Evolutionary conservation across 2,113 vertebrate genomes (phyloP).

Genomic region (Zapornia atra): DNA sequence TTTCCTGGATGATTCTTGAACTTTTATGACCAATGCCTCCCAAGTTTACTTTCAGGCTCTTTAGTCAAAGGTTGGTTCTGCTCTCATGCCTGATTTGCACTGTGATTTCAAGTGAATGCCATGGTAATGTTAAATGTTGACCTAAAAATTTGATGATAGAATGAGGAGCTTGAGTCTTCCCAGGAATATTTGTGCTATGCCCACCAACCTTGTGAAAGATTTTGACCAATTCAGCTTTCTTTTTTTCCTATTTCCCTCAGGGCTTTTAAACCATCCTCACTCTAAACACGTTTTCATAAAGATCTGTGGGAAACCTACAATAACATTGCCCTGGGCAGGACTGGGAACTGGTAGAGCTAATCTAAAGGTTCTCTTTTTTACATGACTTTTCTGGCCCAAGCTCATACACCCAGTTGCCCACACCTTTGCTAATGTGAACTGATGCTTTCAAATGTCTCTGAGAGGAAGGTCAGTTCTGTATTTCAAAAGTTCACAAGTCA

Average conservation of each 20-base stretch:
- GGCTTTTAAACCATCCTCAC: neutral
- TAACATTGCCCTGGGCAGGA: neutral
- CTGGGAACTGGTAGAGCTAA: neutral
- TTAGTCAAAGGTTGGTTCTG: neutral
- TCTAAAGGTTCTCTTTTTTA: neutral
- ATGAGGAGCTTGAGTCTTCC: neutral
- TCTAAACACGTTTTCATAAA: neutral
- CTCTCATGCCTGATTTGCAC: neutral
- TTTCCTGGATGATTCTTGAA: neutral
- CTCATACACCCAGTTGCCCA: neutral
- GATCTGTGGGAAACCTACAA: neutral
- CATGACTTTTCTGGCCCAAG: neutral
- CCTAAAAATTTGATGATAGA: neutral
- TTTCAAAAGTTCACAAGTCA: conserved; percentile 37
- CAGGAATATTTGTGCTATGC: neutral
- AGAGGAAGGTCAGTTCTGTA: neutral
- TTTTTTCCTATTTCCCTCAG: neutral
- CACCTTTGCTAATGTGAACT: neutral
- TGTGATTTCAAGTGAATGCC: neutral
- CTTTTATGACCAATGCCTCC: neutral
- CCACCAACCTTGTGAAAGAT: neutral
- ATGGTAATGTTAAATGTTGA: neutral
- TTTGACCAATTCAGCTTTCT: neutral
- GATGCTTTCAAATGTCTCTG: neutral
- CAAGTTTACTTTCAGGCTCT: neutral